These are phyloP conservation scores for Beaufortia kweichowensis DNA, from an alignment of 2,113 vertebrate genomes.

Conservation along the genomic window DNA sequence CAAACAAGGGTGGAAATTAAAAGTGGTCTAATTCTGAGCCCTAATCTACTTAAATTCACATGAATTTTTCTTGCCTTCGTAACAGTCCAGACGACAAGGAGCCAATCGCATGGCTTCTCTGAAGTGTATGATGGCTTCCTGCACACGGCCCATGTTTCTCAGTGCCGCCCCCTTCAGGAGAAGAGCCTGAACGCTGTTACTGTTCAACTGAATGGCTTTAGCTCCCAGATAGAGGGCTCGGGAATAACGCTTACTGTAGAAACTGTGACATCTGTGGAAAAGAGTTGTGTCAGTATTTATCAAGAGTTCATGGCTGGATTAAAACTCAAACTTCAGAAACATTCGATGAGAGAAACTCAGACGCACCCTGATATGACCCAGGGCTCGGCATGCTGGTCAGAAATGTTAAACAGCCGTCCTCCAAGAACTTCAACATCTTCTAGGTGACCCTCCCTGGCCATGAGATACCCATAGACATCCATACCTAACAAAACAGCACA, in stretches of 20 bases:
- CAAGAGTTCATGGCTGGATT: background rate
- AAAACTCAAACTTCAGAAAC: background rate
- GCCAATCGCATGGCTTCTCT: conserved; percentile 93
- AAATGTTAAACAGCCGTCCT: conserved; percentile 95
- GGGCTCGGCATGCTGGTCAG: conserved; percentile 95
- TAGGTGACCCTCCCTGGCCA: conserved; percentile 92
- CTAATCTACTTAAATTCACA: too few relatives aligned
- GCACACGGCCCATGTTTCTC: conserved; percentile 93
- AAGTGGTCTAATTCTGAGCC: too few relatives aligned
- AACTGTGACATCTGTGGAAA: conserved; percentile 89
- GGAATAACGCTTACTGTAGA: conserved; percentile 96
- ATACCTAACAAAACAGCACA: conserved; percentile 78
- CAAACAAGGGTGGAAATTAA: background rate
- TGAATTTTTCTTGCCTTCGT: conserved; percentile 81
- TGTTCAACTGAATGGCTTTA: conserved; percentile 97
- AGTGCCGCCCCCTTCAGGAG: conserved; percentile 94
- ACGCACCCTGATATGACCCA: conserved; percentile 97
- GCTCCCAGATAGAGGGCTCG: conserved; percentile 94
- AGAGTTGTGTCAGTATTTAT: background rate
- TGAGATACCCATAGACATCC: conserved; percentile 96
- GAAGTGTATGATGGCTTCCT: conserved; percentile 98
- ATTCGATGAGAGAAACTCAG: background rate
- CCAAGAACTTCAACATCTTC: conserved; percentile 98
- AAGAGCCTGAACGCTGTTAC: conserved; percentile 94
- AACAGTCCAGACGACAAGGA: conserved; percentile 93